phyloP scores from a whole-genome alignment of 2,797 vertebrate genomes.

The Carcharodon carcharias region DNA sequence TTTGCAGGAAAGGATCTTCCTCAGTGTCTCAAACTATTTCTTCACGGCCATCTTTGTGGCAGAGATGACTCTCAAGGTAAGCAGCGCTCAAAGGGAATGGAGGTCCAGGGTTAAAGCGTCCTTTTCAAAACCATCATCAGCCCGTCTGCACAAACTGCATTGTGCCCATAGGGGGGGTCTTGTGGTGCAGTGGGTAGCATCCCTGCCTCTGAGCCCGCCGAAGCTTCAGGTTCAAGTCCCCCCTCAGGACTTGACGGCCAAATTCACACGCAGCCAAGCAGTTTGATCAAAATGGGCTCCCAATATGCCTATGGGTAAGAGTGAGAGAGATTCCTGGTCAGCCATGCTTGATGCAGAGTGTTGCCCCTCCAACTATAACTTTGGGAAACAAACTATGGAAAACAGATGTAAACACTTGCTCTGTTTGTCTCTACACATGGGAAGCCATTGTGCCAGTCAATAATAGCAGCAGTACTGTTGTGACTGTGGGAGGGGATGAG shows the following conservation, averaged over 20 bases:
- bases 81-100: background rate
- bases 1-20: conserved; percentile 83
- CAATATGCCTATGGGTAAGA: no score
- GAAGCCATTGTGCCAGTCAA: background rate
- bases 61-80: conserved; percentile 96
- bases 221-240: no score
- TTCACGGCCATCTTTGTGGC: conserved; percentile 95
- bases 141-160: background rate
- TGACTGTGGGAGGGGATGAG: background rate
- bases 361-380: no score
- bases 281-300: background rate
- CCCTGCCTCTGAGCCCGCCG: no score
- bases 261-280: background rate
- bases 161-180: background rate
- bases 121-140: no score
- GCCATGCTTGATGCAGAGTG: no score
- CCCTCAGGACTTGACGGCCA: background rate
- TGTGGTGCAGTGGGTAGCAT: no score
- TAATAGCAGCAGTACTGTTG: background rate
- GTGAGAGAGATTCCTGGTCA: no score
- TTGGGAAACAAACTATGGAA: no score
- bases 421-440: no score
- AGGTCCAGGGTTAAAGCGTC: no score
- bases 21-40: conserved; percentile 96
- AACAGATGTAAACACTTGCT: no score